These are phyloP conservation scores for Tichodroma muraria DNA, from an alignment of 2,113 vertebrate genomes.

Conservation along the genomic window DNA sequence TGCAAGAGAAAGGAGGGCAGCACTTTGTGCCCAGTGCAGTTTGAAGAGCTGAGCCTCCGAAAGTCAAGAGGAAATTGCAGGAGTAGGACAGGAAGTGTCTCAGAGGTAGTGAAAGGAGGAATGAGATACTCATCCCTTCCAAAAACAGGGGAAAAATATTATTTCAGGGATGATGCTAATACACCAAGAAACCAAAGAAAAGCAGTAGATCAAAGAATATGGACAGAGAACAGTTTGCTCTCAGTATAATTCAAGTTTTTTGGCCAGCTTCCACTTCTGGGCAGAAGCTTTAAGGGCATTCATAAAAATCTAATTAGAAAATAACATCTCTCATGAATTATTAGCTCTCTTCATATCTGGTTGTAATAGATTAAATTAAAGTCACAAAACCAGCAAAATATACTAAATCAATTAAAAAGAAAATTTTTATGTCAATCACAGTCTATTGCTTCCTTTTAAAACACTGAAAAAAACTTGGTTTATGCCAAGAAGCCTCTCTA, in stretches of 20 bases:
- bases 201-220: background rate
- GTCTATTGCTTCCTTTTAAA: background rate
- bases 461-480: background rate
- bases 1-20: background rate
- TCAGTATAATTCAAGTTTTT: background rate
- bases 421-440: background rate
- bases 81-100: background rate
- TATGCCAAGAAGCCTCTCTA: background rate
- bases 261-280: background rate
- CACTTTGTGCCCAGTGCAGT: background rate
- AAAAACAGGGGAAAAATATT: background rate
- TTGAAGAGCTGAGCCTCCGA: background rate
- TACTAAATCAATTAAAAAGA: background rate
- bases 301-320: constrained; percentile 27
- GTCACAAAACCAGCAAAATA: constrained; percentile 8
- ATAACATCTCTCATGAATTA: constrained; percentile 22
- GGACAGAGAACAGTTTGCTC: background rate
- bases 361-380: constrained; percentile 15
- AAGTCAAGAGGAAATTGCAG: background rate
- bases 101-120: background rate
- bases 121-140: background rate
- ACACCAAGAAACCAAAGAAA: background rate
- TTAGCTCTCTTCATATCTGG: background rate
- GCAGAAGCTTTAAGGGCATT: background rate
- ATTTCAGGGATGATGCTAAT: background rate